Conservation (phyloP, 2,888 invertebrate species). For the Esperia sulphurella region DNA sequence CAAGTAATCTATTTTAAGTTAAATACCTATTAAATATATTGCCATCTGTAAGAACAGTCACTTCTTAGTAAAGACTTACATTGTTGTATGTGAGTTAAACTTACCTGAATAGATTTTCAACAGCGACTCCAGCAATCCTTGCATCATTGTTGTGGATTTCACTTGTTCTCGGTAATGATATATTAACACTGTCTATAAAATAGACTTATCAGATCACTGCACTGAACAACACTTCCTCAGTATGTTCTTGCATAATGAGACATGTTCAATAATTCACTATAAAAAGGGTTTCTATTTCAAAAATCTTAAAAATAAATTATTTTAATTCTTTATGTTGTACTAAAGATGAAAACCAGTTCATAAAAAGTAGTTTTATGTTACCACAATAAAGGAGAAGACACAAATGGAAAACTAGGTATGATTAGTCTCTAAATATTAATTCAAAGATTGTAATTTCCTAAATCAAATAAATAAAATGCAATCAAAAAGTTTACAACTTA, state of each 20-base stretch:
- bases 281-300: too few relatives aligned
- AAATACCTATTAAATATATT: too few relatives aligned
- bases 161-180: constrained; percentile 3
- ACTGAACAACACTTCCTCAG: constrained; percentile 40
- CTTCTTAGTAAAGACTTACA: background rate
- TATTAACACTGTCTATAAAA: constrained; percentile 15
- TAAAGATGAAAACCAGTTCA: too few relatives aligned
- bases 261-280: constrained; percentile 33
- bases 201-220: constrained; percentile 8
- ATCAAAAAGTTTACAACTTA: too few relatives aligned
- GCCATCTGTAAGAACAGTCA: too few relatives aligned
- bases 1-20: too few relatives aligned
- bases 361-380: too few relatives aligned
- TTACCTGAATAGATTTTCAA: constrained; percentile 72
- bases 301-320: background rate
- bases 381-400: too few relatives aligned
- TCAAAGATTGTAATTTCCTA: too few relatives aligned
- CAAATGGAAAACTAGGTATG: too few relatives aligned
- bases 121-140: constrained; percentile 69
- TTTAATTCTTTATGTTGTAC: background rate
- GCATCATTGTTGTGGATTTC: constrained; percentile 65
- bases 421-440: too few relatives aligned
- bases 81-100: constrained; percentile 10
- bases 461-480: too few relatives aligned
- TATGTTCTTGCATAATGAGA: constrained; percentile 47